Conservation (phyloP, 2,113 vertebrate genomes). For the Rynchops niger region DNA sequence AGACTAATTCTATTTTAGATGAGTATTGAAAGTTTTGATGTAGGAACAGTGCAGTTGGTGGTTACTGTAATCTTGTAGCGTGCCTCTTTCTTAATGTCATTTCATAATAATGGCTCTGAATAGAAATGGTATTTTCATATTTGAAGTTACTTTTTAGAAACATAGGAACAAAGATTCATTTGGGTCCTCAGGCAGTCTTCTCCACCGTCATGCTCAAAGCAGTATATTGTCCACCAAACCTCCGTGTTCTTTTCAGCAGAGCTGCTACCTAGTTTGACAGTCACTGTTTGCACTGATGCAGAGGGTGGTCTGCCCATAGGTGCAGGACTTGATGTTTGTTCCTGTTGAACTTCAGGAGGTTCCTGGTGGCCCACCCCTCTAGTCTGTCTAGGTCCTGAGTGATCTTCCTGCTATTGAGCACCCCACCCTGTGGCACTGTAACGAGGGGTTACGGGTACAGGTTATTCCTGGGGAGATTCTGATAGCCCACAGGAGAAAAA, state of each 20-base stretch:
- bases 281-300: rapidly evolving
- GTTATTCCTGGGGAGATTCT: neutral
- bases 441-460: neutral
- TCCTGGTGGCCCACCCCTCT: rapidly evolving
- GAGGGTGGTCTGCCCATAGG: neutral
- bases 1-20: neutral
- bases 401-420: neutral
- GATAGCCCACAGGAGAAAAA: neutral
- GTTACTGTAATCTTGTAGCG: neutral
- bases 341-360: neutral
- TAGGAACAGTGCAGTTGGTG: neutral
- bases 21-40: neutral
- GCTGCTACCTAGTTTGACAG: neutral
- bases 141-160: neutral
- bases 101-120: neutral
- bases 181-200: neutral
- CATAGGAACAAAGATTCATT: neutral
- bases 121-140: neutral
- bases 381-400: neutral
- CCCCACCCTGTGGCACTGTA: neutral
- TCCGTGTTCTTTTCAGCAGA: neutral
- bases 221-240: neutral
- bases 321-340: rapidly evolving
- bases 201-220: neutral
- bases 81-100: neutral